Percentiles rank a stretch among this genome's conserved stretches.
phyloP scores from a whole-genome alignment of 1,140 invertebrate species.

The Callitettix versicolor region DNA sequence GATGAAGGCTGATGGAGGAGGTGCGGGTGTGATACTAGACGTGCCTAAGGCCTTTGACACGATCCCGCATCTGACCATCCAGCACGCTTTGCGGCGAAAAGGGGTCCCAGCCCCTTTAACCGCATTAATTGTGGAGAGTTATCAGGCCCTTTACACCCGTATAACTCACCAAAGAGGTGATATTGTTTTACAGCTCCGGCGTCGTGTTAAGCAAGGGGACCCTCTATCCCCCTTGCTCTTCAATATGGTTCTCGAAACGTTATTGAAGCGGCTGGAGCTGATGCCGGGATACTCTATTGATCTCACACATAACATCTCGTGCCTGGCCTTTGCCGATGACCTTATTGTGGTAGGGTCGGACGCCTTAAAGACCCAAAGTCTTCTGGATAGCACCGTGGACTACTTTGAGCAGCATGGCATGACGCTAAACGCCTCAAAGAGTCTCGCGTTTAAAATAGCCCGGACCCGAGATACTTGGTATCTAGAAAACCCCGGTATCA shows the following conservation, averaged over 20 bases:
- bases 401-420: not conserved
- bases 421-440: not conserved
- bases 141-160: not conserved
- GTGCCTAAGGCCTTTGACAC: constrained; percentile 33
- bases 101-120: constrained; percentile 5
- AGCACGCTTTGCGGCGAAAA: constrained; percentile 10
- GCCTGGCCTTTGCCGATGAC: constrained; percentile 17
- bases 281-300: not conserved
- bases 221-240: constrained; percentile 29
- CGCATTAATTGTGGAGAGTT: not conserved
- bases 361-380: not conserved
- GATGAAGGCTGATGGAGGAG: too few relatives aligned
- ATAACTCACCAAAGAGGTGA: constrained; percentile 1
- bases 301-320: not conserved
- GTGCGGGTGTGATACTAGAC: too few relatives aligned
- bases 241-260: constrained; percentile 27
- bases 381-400: not conserved
- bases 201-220: constrained; percentile 31
- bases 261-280: constrained; percentile 12
- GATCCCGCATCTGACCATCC: constrained; percentile 24
- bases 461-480: constrained; percentile 11
- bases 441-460: constrained; percentile 5
- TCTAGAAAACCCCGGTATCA: constrained; percentile 10
- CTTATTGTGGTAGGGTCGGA: constrained; percentile 9
- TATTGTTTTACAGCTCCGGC: not conserved